Evolutionary conservation across 2,797 vertebrate species (phyloP), one percentile per base, ranked within the genome.

Genomic region (Cichlasoma orientale): DNA sequence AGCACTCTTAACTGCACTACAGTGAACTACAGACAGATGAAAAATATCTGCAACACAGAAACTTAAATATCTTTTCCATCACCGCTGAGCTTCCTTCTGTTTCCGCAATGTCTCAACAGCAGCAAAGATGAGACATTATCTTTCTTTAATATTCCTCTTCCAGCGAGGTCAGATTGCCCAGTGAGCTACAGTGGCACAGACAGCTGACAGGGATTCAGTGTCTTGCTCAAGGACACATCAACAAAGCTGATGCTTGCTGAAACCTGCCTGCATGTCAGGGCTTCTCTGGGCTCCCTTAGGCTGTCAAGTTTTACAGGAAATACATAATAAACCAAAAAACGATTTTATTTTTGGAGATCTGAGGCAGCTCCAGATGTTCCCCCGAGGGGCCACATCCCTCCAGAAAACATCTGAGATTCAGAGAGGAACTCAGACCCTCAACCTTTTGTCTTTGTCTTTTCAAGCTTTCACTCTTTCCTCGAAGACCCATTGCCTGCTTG

Each of bases 191-290:
- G 23, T 16, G 29, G 47, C 71, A 21, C 50, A n/a, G 66, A 66
- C 14, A 57, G 41, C 75, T 54, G 74, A 72, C 53, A 21, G 41
- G 19, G 21, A 63, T 54, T 83, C 63, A 16, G 41, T 38, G 74
- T 70, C 4, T 79, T 72, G 66, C 81, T 79, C 83, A 88, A 88
- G 83, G 88, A 77, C 81, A 58, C 79, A 72, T 82, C 19, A 58
- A 38, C 56, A 74, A 41, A 19, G 50, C 56, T 66, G 44, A 70
- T 19, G 47, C 61, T 59, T 75, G 53, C 58, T 18, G 44, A 66
- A 53, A 74, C 72, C 74, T 55, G 53, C 33, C 55, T 47, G 31
- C 29, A n/a, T 47, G 50, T 16, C 18, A 69, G 47, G 21, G 55
- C 18, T 23, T 36, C 53, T 55, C n/a, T 47, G 71, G 4, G 4